A percentile compares a stretch with the other conserved stretches of the same genome.
phyloP scores from a whole-genome alignment of 2,797 vertebrate species.

The Apogon hyalosoma region DNA sequence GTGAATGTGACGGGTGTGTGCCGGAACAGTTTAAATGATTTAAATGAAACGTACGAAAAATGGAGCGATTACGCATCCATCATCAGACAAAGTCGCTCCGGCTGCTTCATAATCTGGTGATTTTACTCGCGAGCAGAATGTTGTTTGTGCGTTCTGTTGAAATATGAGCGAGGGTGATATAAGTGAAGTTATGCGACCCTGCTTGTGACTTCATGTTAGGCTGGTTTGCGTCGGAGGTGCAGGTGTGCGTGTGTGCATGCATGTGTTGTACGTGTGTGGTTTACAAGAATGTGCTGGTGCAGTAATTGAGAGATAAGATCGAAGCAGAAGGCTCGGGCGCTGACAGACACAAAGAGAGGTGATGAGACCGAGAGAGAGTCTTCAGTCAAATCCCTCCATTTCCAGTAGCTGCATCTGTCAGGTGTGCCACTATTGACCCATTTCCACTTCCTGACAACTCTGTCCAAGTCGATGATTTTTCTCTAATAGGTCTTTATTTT shows the following conservation, averaged over 20 bases:
- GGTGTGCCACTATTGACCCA: conserved; percentile 62
- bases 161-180: conserved; percentile 28
- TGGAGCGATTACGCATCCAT: conserved; percentile 47
- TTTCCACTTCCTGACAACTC: conserved; percentile 27
- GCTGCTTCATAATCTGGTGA: conserved; percentile 17
- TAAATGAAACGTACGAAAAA: conserved; percentile 54
- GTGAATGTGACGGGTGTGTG: conserved; percentile 31
- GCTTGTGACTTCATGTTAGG: conserved; percentile 25
- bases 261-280: conserved; percentile 59
- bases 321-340: conserved; percentile 63
- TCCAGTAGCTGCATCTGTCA: conserved; percentile 68
- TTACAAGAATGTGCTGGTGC: conserved; percentile 82
- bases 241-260: conserved; percentile 67
- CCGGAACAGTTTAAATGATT: conserved; percentile 36
- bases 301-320: conserved; percentile 84
- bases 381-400: conserved; percentile 51
- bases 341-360: conserved; percentile 77
- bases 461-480: conserved; percentile 1
- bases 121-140: conserved; percentile 8
- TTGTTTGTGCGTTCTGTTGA: conserved; percentile 19
- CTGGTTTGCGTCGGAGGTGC: conserved; percentile 60
- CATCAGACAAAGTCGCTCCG: conserved; percentile 8
- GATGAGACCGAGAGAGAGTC: conserved; percentile 74
- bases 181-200: conserved; percentile 14
- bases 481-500: background rate